Evolutionary conservation across 2,797 vertebrate genomes (phyloP).

Genomic region (Tragelaphus eurycerus): DNA sequence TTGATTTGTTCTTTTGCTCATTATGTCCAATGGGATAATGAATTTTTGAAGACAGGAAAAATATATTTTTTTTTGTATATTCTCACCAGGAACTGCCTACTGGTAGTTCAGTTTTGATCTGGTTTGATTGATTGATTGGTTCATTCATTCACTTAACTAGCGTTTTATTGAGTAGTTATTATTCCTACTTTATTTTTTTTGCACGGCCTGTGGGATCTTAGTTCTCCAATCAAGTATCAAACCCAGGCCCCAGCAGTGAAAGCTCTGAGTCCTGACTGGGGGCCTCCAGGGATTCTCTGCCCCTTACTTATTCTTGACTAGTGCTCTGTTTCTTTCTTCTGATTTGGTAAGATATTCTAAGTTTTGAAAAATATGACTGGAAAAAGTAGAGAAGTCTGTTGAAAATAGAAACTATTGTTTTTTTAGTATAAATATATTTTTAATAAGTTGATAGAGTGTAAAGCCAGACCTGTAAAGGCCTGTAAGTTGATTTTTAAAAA

Average conservation of each 20-base stretch:
- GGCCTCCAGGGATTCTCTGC: not conserved
- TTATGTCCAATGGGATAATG: not conserved
- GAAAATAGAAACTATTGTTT: not conserved
- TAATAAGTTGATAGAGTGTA: not conserved
- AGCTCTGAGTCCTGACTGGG: not conserved
- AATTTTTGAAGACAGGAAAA: not conserved
- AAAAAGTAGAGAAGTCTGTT: not conserved
- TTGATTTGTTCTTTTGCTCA: not conserved
- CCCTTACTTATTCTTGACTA: not conserved
- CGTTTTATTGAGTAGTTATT: not conserved
- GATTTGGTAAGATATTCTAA: not conserved
- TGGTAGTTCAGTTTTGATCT: not conserved
- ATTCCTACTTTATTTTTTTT: not conserved
- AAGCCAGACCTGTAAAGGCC: not conserved
- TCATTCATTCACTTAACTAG: not conserved
- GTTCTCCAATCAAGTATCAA: no score
- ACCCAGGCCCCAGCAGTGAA: not conserved
- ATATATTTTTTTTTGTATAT: not conserved
- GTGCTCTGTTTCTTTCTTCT: not conserved
- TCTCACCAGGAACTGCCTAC: not conserved
- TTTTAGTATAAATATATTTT: not conserved
- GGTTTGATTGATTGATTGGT: not conserved
- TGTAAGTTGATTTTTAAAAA: not conserved
- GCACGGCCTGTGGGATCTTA: not conserved
- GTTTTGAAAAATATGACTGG: not conserved